These are phyloP conservation scores for Acropora yongei DNA, from an alignment of 64 coral and sea anemone genomes.

Conservation along the genomic window DNA sequence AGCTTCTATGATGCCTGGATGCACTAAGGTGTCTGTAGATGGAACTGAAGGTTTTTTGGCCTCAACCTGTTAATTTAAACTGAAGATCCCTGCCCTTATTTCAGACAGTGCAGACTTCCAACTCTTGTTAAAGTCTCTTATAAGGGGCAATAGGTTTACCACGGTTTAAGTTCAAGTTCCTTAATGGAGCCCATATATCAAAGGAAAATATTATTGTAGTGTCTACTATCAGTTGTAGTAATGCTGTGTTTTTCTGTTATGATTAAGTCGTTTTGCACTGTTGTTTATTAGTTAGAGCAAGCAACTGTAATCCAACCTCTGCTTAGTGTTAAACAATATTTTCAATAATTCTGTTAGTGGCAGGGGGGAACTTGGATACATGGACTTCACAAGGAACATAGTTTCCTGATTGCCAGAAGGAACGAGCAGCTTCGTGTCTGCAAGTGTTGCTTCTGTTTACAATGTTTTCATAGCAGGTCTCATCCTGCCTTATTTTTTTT, in stretches of 20 bases:
- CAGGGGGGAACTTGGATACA: too few relatives aligned
- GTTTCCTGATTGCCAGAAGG: too few relatives aligned
- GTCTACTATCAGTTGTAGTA: background rate
- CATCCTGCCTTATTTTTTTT: too few relatives aligned
- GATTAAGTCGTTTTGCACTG: too few relatives aligned
- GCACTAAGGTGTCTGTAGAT: slow-evolving; percentile 61
- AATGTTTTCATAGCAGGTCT: too few relatives aligned
- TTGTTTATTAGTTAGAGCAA: too few relatives aligned
- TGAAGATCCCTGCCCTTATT: slow-evolving; percentile 51
- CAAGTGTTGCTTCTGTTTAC: too few relatives aligned
- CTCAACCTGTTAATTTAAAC: slow-evolving; percentile 48
- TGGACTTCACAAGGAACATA: too few relatives aligned
- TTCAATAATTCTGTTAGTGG: too few relatives aligned
- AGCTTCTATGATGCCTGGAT: slow-evolving; percentile 24
- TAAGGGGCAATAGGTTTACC: slow-evolving; percentile 46
- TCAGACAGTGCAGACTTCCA: slow-evolving; percentile 24
- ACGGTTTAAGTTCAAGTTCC: slow-evolving; percentile 5
- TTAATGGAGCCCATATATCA: background rate
- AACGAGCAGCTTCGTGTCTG: too few relatives aligned
- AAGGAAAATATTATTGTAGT: background rate
- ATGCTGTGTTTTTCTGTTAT: background rate
- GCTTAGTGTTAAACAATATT: too few relatives aligned
- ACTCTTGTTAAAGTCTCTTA: slow-evolving; percentile 37
- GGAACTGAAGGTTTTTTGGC: background rate
- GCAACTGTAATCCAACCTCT: too few relatives aligned